Evolutionary conservation across 2,888 invertebrate species (phyloP), one percentile per base, ranked within the genome.

Genomic region (Orthosia cruda): DNA sequence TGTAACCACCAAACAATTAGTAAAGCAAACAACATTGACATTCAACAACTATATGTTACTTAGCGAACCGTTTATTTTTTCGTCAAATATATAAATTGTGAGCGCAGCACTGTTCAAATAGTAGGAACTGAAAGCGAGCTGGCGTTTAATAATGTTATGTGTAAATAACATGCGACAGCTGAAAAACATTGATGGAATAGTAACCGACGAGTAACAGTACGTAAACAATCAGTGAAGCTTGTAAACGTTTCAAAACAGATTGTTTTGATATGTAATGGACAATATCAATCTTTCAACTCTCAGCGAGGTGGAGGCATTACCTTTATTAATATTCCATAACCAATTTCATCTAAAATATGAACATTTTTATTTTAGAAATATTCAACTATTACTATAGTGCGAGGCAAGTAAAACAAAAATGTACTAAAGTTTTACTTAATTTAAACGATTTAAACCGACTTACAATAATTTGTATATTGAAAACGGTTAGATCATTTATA

Each of bases 211-310:
- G 75, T 75, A 82, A 85, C 86, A 72, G 72, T 71, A 63, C 65
- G 80, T 87, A 87, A 88, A 89, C 87, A 87, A 89, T 85, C 80
- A 67, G 79, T 77, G 84, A 83, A 79, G 74, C 81, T 74, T 82
- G 87, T 87, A 88, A 89, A 85, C 80, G 83, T 80, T 85, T 85
- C 50, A 62, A 74, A 79, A 83, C 83, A 50, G 54, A 4, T 71
- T 23, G 58, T 66, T 79, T 74, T 71, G 65, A 69, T 75, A 69
- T 63, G 59, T 64, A 68, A 71, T 65, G 61, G 57, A 71, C 79
- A 62, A 79, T 68, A 50, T 79, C 61, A 71, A 64, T 81, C 58
- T 81, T 58, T 72, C 49, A 58, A 63, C 45, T 68, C 71, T 40
- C 32, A 65, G 20, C 18, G 3, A 47, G 18, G 49, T 57, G 13